Conservation (phyloP, 2,888 invertebrate species). For the Cheilosia scutellata region DNA sequence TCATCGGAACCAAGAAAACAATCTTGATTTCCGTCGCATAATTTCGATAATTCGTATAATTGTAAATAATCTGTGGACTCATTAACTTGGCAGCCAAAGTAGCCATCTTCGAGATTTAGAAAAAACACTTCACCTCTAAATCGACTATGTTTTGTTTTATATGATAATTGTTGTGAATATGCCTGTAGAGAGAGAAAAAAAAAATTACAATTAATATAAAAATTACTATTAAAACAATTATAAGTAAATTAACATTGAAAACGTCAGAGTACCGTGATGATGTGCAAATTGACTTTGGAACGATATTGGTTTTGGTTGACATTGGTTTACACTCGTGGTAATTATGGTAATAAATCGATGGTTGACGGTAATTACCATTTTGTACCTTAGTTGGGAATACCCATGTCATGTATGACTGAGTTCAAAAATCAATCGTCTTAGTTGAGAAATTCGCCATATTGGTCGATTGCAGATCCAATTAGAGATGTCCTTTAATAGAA, state of each 20-base stretch:
- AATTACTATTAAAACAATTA: constrained; percentile 37
- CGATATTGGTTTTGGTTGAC: constrained; percentile 4
- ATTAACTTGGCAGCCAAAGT: constrained; percentile 98
- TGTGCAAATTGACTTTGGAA: constrained; percentile 41
- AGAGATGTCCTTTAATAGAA: constrained; percentile 70
- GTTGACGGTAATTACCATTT: background rate
- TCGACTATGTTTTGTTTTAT: constrained; percentile 86
- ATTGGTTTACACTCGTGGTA: background rate
- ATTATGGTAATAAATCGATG: background rate
- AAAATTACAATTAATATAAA: constrained; percentile 36
- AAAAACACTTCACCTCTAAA: constrained; percentile 97
- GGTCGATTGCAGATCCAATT: constrained; percentile 61
- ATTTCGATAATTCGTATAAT: constrained; percentile 96
- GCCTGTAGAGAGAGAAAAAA: constrained; percentile 79
- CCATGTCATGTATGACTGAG: constrained; percentile 54
- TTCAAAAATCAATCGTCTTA: constrained; percentile 46
- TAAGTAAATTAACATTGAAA: constrained; percentile 49
- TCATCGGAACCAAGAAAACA: constrained; percentile 97
- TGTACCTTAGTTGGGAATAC: constrained; percentile 1
- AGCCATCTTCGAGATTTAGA: constrained; percentile 98
- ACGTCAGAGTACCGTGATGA: background rate
- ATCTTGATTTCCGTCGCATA: constrained; percentile 95
- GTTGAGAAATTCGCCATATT: constrained; percentile 54
- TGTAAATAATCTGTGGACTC: constrained; percentile 97
- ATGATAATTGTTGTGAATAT: constrained; percentile 90